Base-by-base conservation (phyloP, 2,888 invertebrate species). In the Euproctis similis region DNA sequence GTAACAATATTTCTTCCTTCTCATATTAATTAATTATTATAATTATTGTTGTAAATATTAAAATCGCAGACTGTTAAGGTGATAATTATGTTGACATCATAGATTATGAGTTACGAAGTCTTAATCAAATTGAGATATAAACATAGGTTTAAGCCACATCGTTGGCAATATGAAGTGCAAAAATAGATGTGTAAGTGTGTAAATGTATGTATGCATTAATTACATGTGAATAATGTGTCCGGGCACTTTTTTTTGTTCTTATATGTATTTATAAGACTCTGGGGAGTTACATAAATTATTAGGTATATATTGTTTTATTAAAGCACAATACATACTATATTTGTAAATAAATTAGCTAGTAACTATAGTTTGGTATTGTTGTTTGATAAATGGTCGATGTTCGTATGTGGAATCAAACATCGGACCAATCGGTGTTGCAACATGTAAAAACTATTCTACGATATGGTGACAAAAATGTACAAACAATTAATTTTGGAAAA, bases 41-140 rank as follows among this genome's bases (percentile, higher is more conserved):
- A n/a, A n/a, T n/a, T n/a, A n/a, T n/a, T 55, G 55, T 55, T 46
- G 80, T 82, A 81, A 72, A 81, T 78, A 80, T 67, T n/a, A n/a
- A 66, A 58, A 51, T 61, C 50, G 47, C 59, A 63, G 49, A 69
- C 56, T 68, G 65, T 66, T 70, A 61, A 61, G 52, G 40, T 47
- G 42, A 53, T 72, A 76, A 62, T 59, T 63, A 59, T 53, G 64
- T 73, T 72, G 63, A 66, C 57, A 62, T 66, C 58, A 58, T 61
- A 65, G 59, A 57, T 62, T 2, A 67, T 73, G 76, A 71, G 73
- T 78, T 77, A 75, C 58, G 67, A 75, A 66, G 64, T 80, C 81
- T 80, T 80, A 72, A 80, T 80, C 59, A 77, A 81, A 80, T 80
- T 80, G 72, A 81, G 78, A 80, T 80, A 67, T 80, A 76, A n/a